Evolutionary conservation across 2,888 invertebrate genomes (phyloP).

Genomic region (Apoderus coryli): DNA sequence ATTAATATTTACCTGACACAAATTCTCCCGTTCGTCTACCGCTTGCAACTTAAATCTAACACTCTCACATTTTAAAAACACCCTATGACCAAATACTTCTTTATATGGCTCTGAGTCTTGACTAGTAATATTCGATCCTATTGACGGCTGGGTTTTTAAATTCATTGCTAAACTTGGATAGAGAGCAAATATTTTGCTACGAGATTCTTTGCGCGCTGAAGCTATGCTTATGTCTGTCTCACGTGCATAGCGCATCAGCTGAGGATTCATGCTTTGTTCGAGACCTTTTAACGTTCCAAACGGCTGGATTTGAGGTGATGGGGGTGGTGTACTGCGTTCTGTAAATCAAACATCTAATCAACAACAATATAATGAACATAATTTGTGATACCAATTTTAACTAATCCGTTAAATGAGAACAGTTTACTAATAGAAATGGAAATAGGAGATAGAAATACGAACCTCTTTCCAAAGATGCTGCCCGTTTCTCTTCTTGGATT

Average conservation of each 20-base stretch:
- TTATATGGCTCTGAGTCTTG: slow-evolving; percentile 55
- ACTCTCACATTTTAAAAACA: slow-evolving; percentile 70
- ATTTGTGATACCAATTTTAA: too few species aligned
- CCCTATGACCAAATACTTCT: slow-evolving; percentile 77
- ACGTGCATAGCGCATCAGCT: slow-evolving; percentile 75
- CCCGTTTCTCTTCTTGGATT: slow-evolving; percentile 64
- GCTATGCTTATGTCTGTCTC: slow-evolving; percentile 83
- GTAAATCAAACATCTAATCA: slow-evolving; percentile 13
- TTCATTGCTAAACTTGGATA: slow-evolving; percentile 44
- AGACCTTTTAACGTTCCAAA: slow-evolving; percentile 77
- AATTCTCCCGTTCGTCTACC: slow-evolving; percentile 57
- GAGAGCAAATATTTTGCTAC: slow-evolving; percentile 63
- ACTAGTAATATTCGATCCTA: slow-evolving; percentile 26
- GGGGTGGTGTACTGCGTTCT: slow-evolving; percentile 38
- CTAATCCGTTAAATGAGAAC: too few species aligned
- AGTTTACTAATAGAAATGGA: too few species aligned
- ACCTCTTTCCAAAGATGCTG: slow-evolving; percentile 48
- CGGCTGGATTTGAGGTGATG: slow-evolving; percentile 45
- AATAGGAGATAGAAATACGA: too few species aligned
- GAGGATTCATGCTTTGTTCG: slow-evolving; percentile 87
- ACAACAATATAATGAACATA: not conserved
- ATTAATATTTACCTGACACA: slow-evolving; percentile 51
- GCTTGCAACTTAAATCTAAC: slow-evolving; percentile 70
- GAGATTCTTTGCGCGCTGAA: slow-evolving; percentile 61
- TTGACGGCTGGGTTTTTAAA: slow-evolving; percentile 27